phyloP scores from a whole-genome alignment of 2,113 vertebrate genomes.

The Rhinolophus sinicus region DNA sequence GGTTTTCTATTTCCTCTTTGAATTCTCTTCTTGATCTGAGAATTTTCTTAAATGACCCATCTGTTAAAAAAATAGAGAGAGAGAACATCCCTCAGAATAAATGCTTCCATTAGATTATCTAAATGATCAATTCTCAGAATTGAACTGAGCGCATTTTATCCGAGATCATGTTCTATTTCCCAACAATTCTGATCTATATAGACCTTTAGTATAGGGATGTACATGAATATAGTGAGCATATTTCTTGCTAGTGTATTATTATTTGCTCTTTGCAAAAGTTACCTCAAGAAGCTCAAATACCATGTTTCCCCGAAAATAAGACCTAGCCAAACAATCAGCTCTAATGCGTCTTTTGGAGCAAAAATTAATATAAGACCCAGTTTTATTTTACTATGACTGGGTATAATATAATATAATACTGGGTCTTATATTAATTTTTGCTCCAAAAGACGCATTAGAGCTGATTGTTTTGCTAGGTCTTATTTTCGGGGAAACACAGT shows the following conservation, averaged over 20 bases:
- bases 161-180: neutral
- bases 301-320: no score
- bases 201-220: neutral
- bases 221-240: neutral
- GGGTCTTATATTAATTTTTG: no score
- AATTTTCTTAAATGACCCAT: neutral
- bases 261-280: neutral
- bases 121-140: neutral
- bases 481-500: no score
- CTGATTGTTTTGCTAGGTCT: no score
- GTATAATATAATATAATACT: no score
- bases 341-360: no score
- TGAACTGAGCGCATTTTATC: neutral
- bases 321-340: no score
- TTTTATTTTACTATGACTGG: no score
- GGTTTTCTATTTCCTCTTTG: neutral
- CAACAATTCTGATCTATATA: neutral
- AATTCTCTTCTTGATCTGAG: neutral
- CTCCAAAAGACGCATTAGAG: no score
- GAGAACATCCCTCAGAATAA: neutral
- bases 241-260: neutral
- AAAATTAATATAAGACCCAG: no score
- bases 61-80: neutral
- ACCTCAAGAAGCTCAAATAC: neutral
- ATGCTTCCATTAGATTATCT: neutral